phyloP scores from a whole-genome alignment of 1,140 invertebrate genomes.

The Varroa destructor region DNA sequence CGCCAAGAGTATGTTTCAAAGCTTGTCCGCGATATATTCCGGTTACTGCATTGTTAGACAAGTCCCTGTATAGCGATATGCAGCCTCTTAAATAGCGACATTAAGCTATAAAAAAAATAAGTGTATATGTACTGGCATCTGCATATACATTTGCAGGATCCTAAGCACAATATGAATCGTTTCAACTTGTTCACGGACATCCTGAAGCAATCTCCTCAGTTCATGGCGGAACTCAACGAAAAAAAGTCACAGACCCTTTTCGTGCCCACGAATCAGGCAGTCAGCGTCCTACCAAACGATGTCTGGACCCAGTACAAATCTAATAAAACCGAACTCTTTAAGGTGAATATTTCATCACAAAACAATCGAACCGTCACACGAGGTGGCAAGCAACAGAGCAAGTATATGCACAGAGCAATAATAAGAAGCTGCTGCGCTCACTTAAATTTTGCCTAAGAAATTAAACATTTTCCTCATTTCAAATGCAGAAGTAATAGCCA shows the following conservation, averaged over 20 bases:
- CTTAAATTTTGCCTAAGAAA: neutral
- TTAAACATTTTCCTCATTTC: neutral
- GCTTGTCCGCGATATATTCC: too few species aligned
- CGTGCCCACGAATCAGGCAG: constrained; percentile 70
- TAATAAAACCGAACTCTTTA: neutral
- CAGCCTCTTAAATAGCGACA: too few species aligned
- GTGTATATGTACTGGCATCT: too few species aligned
- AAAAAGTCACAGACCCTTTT: constrained; percentile 60
- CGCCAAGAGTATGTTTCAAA: too few species aligned
- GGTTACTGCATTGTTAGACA: too few species aligned
- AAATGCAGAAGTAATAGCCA: too few species aligned
- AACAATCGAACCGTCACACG: neutral
- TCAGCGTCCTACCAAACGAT: constrained; percentile 34
- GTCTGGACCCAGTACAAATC: constrained; percentile 18
- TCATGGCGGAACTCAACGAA: constrained; percentile 55
- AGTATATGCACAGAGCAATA: neutral
- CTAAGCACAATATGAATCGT: constrained; percentile 40
- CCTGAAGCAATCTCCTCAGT: constrained; percentile 44
- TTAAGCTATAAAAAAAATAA: too few species aligned
- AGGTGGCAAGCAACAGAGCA: neutral
- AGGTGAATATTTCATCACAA: neutral
- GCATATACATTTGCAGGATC: neutral
- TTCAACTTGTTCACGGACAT: constrained; percentile 38
- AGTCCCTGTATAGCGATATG: too few species aligned
- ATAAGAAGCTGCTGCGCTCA: neutral